Conservation (phyloP, 2,797 vertebrate species). For the Urophycis tenuis region DNA sequence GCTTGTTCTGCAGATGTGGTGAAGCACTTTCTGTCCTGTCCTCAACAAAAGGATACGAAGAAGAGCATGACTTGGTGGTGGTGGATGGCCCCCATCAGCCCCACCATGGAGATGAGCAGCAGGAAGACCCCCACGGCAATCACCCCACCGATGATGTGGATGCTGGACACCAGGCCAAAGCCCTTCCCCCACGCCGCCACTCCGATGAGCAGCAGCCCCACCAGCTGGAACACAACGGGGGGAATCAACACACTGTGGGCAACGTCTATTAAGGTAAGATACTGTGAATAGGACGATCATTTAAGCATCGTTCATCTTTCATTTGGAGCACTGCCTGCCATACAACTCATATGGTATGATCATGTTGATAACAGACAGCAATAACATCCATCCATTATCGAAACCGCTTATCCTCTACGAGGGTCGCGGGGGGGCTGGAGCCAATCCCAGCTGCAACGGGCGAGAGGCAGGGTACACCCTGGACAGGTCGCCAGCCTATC, state of each 20-base stretch:
- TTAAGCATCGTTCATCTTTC: not conserved
- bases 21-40: too few species aligned
- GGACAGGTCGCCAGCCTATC: too few species aligned
- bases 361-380: not conserved
- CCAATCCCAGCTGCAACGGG: too few species aligned
- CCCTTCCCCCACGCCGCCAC: slow-evolving; percentile 91
- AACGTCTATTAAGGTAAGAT: too few species aligned
- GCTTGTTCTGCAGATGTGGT: too few species aligned
- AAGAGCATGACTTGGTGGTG: slow-evolving; percentile 96
- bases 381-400: too few species aligned
- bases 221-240: slow-evolving; percentile 66
- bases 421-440: too few species aligned
- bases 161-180: slow-evolving; percentile 85
- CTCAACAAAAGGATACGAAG: slow-evolving; percentile 84
- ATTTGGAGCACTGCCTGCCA: not conserved
- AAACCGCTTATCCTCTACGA: too few species aligned
- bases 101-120: slow-evolving; percentile 85
- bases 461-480: too few species aligned
- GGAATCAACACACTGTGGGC: too few species aligned
- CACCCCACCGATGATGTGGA: slow-evolving; percentile 91
- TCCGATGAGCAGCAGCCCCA: slow-evolving; percentile 85
- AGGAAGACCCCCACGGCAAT: slow-evolving; percentile 90
- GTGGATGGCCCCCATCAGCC: slow-evolving; percentile 82
- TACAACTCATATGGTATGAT: not conserved
- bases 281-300: too few species aligned